Conservation (phyloP, 2,888 invertebrate genomes). For the Harpalus rufipes region DNA sequence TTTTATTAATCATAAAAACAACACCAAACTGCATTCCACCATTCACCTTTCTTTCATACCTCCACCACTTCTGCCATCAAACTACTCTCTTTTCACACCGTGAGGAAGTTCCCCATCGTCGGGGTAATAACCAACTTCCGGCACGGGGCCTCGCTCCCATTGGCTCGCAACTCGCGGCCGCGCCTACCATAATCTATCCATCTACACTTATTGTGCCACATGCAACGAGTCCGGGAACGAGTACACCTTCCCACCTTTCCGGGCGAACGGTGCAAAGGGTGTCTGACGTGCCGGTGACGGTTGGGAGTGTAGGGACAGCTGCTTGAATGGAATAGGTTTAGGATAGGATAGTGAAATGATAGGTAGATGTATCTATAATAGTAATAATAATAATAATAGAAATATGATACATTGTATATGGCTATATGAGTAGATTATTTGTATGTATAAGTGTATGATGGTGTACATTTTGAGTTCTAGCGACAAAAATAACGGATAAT, state of each 20-base stretch:
- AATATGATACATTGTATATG: background rate
- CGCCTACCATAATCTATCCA: slow-evolving; percentile 53
- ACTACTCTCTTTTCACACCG: background rate
- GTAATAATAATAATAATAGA: background rate
- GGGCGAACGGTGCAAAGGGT: background rate
- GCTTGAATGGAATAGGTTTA: background rate
- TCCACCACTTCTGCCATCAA: too few species aligned
- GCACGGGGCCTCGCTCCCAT: slow-evolving; percentile 24
- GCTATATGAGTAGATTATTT: background rate
- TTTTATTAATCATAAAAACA: too few species aligned
- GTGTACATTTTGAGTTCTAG: too few species aligned
- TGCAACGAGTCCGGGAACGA: background rate
- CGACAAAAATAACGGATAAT: background rate
- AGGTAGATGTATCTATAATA: too few species aligned
- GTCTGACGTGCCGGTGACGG: background rate
- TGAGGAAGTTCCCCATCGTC: background rate
- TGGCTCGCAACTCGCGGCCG: slow-evolving; percentile 48
- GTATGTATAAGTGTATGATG: too few species aligned
- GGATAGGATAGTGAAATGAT: too few species aligned
- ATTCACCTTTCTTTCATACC: too few species aligned
- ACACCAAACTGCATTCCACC: too few species aligned
- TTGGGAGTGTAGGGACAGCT: background rate
- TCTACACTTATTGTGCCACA: slow-evolving; percentile 30
- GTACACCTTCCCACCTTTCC: background rate
- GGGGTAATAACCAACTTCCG: slow-evolving; percentile 63